Evolutionary conservation across 2,888 invertebrate genomes (phyloP), one percentile per base, ranked within the genome.

Genomic region (Alitta virens): DNA sequence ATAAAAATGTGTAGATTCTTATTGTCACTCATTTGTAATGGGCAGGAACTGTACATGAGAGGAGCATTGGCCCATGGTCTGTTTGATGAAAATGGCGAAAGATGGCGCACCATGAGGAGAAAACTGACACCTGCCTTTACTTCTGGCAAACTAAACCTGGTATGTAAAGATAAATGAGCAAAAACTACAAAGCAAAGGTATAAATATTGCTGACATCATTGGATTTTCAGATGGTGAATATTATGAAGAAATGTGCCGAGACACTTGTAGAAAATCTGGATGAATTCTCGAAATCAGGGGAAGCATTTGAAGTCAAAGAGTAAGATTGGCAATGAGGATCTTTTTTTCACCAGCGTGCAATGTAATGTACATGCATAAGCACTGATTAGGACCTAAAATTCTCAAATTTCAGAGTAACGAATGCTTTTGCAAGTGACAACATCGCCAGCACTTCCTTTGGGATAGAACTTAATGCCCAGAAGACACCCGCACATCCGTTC

Each of bases 391-490:
- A 33, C 12, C 33, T 7, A 33, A 12, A 5, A 33, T 33, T 46
- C n/a, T 18, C n/a, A 5, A 7, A 9, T 46, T 46, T 46, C 46
- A 46, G 46, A 9, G 46, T 46, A 18, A 18, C 18, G 7, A n/a
- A 46, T n/a, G 46, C 46, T 16, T 46, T 18, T 16, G 7, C 46
- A 46, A 46, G n/a, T n/a, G 46, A 46, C 21, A 21, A 18, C 21
- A 46, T 46, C n/a, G 46, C 46, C n/a, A 46, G 46, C 46, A 18
- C 46, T 46, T n/a, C 7, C n/a, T 46, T 46, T 46, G 46, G 46
- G 5, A 21, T 46, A n/a, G 18, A 46, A 7, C 46, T 46, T 5
- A 21, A 46, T 46, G n/a, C 46, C n/a, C 46, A 46, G n/a, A 21
- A n/a, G 21, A 46, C n/a, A 12, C 46, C 46, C 5, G n/a, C 5